phyloP scores from a whole-genome alignment of 1,140 invertebrate species.

The Riptortus pedestris region DNA sequence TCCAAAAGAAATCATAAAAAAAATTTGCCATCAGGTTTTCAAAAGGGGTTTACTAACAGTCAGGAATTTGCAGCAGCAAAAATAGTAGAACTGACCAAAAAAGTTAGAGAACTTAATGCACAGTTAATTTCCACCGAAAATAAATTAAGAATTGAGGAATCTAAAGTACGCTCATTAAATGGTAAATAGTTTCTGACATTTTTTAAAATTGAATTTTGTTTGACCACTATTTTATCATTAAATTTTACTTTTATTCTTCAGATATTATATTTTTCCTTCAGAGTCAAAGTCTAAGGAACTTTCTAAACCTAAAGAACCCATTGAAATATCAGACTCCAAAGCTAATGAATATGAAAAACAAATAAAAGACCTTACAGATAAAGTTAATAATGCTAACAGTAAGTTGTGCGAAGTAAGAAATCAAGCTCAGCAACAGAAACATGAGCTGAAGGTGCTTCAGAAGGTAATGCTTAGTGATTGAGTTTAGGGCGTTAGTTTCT shows the following conservation, averaged over 20 bases:
- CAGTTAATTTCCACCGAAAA: conserved; percentile 36
- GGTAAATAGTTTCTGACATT: background rate
- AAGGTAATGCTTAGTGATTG: too few species aligned
- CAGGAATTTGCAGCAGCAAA: conserved; percentile 36
- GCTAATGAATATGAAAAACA: conserved; percentile 33
- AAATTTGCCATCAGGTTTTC: background rate
- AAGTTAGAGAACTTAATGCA: conserved; percentile 38
- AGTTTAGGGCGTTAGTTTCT: background rate
- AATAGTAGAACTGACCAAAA: conserved; percentile 41
- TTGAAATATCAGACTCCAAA: background rate
- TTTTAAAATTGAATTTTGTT: background rate
- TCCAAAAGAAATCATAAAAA: too few species aligned
- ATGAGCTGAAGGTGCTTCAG: conserved; percentile 47
- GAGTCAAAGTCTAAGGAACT: background rate
- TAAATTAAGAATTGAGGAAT: conserved; percentile 31
- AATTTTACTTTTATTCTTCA: conserved; percentile 23
- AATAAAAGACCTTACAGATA: conserved; percentile 49
- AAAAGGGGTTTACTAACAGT: background rate
- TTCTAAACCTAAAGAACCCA: background rate
- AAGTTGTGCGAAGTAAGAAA: conserved; percentile 58
- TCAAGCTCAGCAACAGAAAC: conserved; percentile 49
- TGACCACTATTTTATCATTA: background rate
- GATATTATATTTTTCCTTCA: conserved; percentile 5
- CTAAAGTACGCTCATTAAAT: conserved; percentile 25
- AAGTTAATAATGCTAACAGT: conserved; percentile 45